Evolutionary conservation across 1,140 invertebrate genomes (phyloP), one percentile per base, ranked within the genome.

Genomic region (Psix sp.): DNA sequence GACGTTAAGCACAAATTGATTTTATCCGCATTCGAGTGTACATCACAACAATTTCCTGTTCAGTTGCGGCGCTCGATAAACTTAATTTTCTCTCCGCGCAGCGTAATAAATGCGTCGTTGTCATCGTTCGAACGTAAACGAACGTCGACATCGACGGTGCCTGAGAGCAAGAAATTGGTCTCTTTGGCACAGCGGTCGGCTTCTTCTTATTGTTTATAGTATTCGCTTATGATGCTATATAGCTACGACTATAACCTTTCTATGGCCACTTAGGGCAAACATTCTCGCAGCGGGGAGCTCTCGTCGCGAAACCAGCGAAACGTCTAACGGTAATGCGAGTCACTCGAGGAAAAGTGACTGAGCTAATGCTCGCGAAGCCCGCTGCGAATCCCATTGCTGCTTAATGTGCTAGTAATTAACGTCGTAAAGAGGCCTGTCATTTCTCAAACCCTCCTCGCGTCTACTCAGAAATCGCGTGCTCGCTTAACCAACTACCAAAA

Each of bases 341-440:
- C 60, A 66, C 59, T 65, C 46, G 48, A 54, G 60, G 54, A 73
- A 73, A 65, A 73, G 62, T 73, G 70, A 73, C 54, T 54, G 48
- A 66, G 62, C 70, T 73, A 62, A 74, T 67, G 62, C 11, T 35
- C 71, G 45, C 62, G 35, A 74, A 74, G 54, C 56, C 49, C 18
- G 71, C 71, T 57, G 71, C 6, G 57, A 67, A 63, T 57, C 62
- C 43, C 57, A 57, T 67, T 57, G 57, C 63, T 45, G 46, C 16
- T 74, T 63, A 67, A 67, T 38, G 49, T 63, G 45, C 38, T 46
- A 35, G 43, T 67, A 74, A 74, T 67, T 49, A 74, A 67, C 57
- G 63, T 57, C 45, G 31, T 49, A 63, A 74, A 49, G 35, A 63
- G 48, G 40, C 57, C 43, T 60, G 29, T 60, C 52, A 54, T 66